Base-by-base conservation (phyloP, 2,888 invertebrate genomes). In the Notocelia uddmanniana region DNA sequence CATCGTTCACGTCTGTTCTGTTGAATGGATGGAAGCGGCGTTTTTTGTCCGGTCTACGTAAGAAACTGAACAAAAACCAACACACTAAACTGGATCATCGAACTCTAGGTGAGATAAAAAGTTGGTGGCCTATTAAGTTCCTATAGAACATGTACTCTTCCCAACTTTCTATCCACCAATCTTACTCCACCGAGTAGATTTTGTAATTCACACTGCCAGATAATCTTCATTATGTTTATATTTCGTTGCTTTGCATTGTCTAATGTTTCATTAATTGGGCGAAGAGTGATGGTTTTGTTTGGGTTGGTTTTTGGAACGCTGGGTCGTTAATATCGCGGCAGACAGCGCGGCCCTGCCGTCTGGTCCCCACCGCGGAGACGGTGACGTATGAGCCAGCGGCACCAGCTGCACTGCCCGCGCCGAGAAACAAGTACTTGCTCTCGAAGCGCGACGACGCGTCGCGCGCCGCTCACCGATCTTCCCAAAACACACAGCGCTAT, bases 71-170 rank as follows among this genome's bases (percentile, higher is more conserved):
- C 85, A 90, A 91, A 90, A 81, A 90, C 84, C 85, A 86, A 86
- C 88, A 88, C 83, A 79, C 83, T 84, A 89, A 91, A 89, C 87
- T 91, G 80, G 91, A 90, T 87, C 90, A 89, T 90, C 90, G 90
- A 91, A 91, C 92, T 85, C 19, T 50, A 50, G 37, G 34, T 50
- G 37, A 57, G 23, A 26, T 64, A 68, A n/a, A 58, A 58, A 70
- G 37, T 58, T 50, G 8, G 54, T 63, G 57, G 54, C 19, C 23
- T 54, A 45, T 60, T 48, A 50, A 13, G 34, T 55, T 55, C 45
- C 15, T 50, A 19, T 1, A 13, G 26, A 50, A 59, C 11, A 10
- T 45, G 54, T 2, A 15, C 45, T 26, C 50, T 34, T 31, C 21
- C 15, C 11, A 45, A 45, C 48, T 48, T 48, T 26, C 64, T 37